phyloP scores from a whole-genome alignment of 2,888 invertebrate species.

The Mythimna impura region DNA sequence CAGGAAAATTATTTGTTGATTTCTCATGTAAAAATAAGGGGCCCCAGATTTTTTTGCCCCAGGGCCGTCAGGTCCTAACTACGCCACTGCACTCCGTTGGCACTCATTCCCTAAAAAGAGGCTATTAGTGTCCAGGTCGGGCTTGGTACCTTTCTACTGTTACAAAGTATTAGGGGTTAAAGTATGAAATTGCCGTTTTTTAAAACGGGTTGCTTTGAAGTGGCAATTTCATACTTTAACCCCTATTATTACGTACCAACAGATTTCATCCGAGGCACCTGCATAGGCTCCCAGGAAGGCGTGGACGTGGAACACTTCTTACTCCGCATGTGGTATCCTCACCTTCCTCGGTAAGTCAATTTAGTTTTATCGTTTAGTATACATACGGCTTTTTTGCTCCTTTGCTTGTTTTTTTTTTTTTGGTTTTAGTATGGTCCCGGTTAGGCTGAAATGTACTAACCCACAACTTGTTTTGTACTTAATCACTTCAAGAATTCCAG shows the following conservation, averaged over 20 bases:
- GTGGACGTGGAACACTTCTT: slow-evolving; percentile 52
- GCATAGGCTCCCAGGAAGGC: neutral
- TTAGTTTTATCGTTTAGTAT: neutral
- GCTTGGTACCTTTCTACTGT: no score
- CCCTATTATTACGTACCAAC: neutral
- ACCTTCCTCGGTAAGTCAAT: slow-evolving; percentile 56
- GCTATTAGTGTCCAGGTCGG: no score
- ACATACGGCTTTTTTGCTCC: no score
- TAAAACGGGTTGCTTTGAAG: no score
- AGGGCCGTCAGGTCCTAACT: no score
- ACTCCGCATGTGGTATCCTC: slow-evolving; percentile 59
- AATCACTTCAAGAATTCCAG: neutral
- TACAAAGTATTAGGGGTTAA: neutral
- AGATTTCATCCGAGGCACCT: slow-evolving; percentile 19
- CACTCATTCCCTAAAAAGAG: no score
- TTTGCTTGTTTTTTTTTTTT: neutral
- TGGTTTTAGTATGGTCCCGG: neutral
- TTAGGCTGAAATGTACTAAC: neutral
- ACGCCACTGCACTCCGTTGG: no score
- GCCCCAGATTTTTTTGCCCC: no score
- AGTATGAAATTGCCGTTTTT: no score
- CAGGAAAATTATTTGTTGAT: no score
- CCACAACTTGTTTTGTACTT: neutral
- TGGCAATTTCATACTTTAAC: no score
- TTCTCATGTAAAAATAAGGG: no score